A percentile compares a stretch with the other conserved stretches of the same genome.
Evolutionary conservation across 2,888 invertebrate genomes (phyloP).

Genomic region (Agonopterix alstromeriana): DNA sequence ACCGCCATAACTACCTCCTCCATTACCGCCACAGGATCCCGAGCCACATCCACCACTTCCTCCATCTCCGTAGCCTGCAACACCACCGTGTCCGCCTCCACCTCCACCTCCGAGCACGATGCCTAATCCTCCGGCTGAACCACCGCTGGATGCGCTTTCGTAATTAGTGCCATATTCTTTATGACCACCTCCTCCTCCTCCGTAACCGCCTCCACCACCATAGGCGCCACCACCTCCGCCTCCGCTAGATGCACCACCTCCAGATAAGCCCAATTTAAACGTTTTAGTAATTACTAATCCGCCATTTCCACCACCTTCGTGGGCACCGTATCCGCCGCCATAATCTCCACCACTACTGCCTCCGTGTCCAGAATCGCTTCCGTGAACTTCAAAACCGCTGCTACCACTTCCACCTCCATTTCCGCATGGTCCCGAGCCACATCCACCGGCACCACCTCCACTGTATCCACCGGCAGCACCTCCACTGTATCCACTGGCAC

Average conservation of each 20-base stretch:
- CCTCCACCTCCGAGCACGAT: constrained; percentile 8
- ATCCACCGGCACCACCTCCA: constrained; percentile 14
- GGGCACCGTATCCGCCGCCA: constrained; percentile 10
- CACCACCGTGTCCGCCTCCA: constrained; percentile 11
- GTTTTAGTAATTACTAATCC: too few relatives aligned
- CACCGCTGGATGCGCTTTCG: neutral
- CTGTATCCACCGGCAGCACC: constrained; percentile 9
- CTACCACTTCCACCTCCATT: constrained; percentile 15
- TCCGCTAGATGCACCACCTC: constrained; percentile 8
- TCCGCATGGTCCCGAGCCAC: constrained; percentile 14
- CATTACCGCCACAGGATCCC: constrained; percentile 13
- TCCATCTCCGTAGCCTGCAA: constrained; percentile 8
- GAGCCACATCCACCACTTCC: constrained; percentile 14
- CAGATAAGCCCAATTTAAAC: too few relatives aligned
- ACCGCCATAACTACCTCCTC: constrained; percentile 7
- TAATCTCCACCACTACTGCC: constrained; percentile 6
- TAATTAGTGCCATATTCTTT: neutral
- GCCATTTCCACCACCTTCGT: neutral
- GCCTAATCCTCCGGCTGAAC: constrained; percentile 4
- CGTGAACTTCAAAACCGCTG: constrained; percentile 4
- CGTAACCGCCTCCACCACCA: constrained; percentile 8
- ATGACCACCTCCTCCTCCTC: constrained; percentile 1
- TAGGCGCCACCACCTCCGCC: constrained; percentile 14
- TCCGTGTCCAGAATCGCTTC: constrained; percentile 6
- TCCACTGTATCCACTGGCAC: constrained; percentile 5